Conservation (phyloP, 2,888 invertebrate species). For the Drosophila nigricruria region DNA sequence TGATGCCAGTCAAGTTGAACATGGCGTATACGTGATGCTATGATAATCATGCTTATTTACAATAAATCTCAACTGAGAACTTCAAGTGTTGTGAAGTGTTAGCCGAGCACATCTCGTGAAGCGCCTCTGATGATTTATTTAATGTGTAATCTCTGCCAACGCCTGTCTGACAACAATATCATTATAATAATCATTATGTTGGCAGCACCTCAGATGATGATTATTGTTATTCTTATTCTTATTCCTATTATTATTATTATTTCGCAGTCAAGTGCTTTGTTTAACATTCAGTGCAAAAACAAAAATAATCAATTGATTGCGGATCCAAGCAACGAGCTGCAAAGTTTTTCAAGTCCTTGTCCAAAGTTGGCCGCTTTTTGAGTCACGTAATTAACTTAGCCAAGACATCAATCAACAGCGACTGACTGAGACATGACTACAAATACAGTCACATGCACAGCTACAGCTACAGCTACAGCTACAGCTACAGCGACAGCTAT, state of each 20-base stretch:
- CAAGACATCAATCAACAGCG: conserved; percentile 71
- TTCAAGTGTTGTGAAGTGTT: conserved; percentile 69
- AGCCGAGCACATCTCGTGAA: conserved; percentile 50
- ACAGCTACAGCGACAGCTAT: conserved; percentile 9
- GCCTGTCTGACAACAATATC: conserved; percentile 55
- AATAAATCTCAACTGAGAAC: conserved; percentile 72
- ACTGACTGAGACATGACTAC: conserved; percentile 21
- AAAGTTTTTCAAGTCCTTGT: conserved; percentile 58
- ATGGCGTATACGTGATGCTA: conserved; percentile 78
- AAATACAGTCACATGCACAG: conserved; percentile 1
- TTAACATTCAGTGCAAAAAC: conserved; percentile 30
- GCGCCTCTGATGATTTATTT: conserved; percentile 75
- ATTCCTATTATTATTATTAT: conserved; percentile 41
- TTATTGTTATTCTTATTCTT: conserved; percentile 46
- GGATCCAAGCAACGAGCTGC: conserved; percentile 47
- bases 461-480: conserved; percentile 7
- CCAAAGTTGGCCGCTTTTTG: conserved; percentile 55
- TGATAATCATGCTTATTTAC: conserved; percentile 80
- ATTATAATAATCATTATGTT: conserved; percentile 72
- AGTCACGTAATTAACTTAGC: conserved; percentile 78
- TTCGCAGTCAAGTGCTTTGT: conserved; percentile 59
- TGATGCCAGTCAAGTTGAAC: conserved; percentile 29
- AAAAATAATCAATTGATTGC: conserved; percentile 77
- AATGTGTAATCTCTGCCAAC: conserved; percentile 78
- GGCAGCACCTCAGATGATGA: conserved; percentile 44